Conservation (phyloP, 2,888 invertebrate genomes). For the Caradrina kadenii region DNA sequence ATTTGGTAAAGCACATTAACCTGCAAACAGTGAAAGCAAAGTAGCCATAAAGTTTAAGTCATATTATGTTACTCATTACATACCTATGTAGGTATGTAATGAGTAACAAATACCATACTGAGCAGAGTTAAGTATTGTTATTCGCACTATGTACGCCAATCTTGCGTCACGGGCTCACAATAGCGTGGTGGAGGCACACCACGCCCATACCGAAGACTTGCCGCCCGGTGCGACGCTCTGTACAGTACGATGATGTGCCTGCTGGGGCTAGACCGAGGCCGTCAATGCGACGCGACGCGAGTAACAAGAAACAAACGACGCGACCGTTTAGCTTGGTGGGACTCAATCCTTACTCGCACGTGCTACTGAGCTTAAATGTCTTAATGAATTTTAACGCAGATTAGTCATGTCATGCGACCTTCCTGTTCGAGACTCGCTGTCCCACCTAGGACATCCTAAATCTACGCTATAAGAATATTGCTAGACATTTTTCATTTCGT, state of each 20-base stretch:
- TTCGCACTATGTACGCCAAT: conserved; percentile 37
- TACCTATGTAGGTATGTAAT: neutral
- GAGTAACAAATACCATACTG: neutral
- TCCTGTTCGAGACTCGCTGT: conserved; percentile 9
- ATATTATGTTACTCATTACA: too few species aligned
- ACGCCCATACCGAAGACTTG: neutral
- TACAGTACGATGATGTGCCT: neutral
- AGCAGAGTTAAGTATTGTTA: conserved; percentile 16
- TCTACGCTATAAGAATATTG: conserved; percentile 1
- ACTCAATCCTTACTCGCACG: conserved; percentile 65
- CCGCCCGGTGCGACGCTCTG: neutral
- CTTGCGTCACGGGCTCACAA: conserved; percentile 36
- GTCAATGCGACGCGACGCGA: neutral
- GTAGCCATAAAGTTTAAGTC: neutral
- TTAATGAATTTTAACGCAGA: conserved; percentile 33
- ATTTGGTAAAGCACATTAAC: too few species aligned
- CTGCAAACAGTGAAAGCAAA: too few species aligned
- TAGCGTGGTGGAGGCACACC: conserved; percentile 19
- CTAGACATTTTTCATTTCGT: neutral
- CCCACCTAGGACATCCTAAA: neutral
- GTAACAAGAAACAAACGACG: neutral
- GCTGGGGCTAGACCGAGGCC: neutral
- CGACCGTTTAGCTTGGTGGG: conserved; percentile 58
- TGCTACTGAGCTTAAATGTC: conserved; percentile 43
- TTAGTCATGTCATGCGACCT: conserved; percentile 47